Percentiles rank a stretch among this genome's conserved stretches.
Evolutionary conservation across 2,888 invertebrate genomes (phyloP).

Genomic region (Latrodectus hesperus): DNA sequence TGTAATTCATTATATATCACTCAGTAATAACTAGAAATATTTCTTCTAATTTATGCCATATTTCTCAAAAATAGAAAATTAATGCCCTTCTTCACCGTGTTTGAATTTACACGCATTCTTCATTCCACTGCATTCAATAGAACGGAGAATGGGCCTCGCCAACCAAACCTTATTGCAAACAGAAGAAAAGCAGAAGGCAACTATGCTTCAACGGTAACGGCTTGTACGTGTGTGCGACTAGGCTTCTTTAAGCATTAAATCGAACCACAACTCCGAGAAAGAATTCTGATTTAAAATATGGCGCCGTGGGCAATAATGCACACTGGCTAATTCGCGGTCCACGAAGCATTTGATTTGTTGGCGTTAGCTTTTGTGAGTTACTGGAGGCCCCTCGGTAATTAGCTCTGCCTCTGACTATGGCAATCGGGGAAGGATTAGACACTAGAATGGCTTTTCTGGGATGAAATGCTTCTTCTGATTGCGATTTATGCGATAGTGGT

Average conservation of each 20-base stretch:
- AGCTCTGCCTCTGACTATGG: constrained; percentile 45
- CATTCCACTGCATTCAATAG: constrained; percentile 30
- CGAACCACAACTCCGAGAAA: constrained; percentile 6
- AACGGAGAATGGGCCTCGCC: not conserved
- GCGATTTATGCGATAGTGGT: constrained; percentile 23
- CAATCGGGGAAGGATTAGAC: constrained; percentile 32
- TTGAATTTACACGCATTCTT: constrained; percentile 6
- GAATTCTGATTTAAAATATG: constrained; percentile 60
- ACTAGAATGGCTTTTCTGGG: constrained; percentile 26
- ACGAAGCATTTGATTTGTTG: constrained; percentile 61
- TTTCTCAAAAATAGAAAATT: constrained; percentile 1
- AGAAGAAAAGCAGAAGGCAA: constrained; percentile 34
- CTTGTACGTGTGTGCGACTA: constrained; percentile 34
- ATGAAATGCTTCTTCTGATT: constrained; percentile 53
- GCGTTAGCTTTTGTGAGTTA: constrained; percentile 55
- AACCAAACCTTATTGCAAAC: constrained; percentile 24
- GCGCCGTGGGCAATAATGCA: constrained; percentile 51
- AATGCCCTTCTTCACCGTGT: not conserved
- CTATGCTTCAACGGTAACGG: constrained; percentile 40
- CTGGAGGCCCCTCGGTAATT: constrained; percentile 41
- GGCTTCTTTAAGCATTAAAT: constrained; percentile 27
- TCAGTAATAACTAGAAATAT: too few species aligned
- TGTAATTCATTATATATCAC: too few species aligned
- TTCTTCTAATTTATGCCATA: not conserved
- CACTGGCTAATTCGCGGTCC: constrained; percentile 44